Conservation (phyloP, 2,113 vertebrate genomes). For the Psittacula cyanocephala region DNA sequence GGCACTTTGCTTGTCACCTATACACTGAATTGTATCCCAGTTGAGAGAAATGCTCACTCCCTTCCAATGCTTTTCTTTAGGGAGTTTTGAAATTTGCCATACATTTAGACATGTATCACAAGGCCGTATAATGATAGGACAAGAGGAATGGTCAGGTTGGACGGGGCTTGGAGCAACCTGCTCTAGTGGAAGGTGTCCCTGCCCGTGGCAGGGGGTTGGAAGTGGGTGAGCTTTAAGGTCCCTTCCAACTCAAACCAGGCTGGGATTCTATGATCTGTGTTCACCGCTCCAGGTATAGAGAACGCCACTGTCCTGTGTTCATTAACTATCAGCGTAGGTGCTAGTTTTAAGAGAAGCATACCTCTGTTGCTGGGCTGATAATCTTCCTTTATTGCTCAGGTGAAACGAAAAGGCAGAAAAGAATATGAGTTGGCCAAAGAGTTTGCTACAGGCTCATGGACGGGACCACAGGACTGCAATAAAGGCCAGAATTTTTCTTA, state of each 20-base stretch:
- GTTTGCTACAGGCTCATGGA: background rate
- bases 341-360: background rate
- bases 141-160: background rate
- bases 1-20: background rate
- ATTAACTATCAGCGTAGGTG: background rate
- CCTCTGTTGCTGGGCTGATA: background rate
- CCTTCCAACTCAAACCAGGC: background rate
- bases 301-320: too few species aligned
- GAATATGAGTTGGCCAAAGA: background rate
- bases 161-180: too few species aligned
- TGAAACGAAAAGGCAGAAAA: background rate
- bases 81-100: background rate
- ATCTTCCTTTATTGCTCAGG: background rate
- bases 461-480: background rate
- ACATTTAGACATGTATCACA: background rate
- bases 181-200: background rate
- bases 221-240: background rate
- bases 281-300: background rate
- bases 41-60: background rate
- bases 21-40: background rate
- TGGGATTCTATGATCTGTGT: background rate
- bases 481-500: background rate
- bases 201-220: background rate
- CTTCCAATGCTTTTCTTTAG: background rate
- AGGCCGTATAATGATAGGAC: background rate